Evolutionary conservation across 1,140 invertebrate species (phyloP), one percentile per base, ranked within the genome.

Genomic region (Leptinotarsa texana): DNA sequence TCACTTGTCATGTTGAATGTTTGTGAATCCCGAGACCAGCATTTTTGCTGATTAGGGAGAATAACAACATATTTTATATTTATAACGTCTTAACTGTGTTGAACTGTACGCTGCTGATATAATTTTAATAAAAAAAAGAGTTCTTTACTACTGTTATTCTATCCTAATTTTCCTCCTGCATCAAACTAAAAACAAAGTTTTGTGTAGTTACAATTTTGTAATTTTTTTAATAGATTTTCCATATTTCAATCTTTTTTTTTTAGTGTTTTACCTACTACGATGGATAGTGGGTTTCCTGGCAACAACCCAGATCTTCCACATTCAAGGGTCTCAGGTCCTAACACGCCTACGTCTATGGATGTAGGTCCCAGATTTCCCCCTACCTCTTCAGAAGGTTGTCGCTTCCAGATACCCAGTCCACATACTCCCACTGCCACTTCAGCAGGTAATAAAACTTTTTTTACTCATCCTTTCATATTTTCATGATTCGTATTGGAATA

Each of bases 321-420:
- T 71, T 80, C 79, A 74, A 79, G 84, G 66, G 80, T 87, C 51
- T 87, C 86, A 63, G 86, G 85, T 57, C 83, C 87, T 51, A 87
- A 86, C 77, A 86, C 86, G 15, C 86, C 87, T 66, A 86, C 86
- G 42, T 86, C 86, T 24, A 81, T 84, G 74, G 86, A 85, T 79
- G 80, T 83, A 33, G 79, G 81, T 57, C 81, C 82, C 24, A 78
- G 86, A 24, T 87, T 84, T 81, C 83, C 86, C n/a, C 80, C 84
- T 33, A 85, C 84, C 27, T 81, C 80, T 57, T 81, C 81, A 24
- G 85, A 86, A 73, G 82, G 84, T 24, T 86, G 82, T 72, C 77
- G 85, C 62, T 88, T 87, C 80, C 84, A 86, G 68, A 85, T 86
- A 66, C 85, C 86, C 42, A 88, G 87, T 80, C 87, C 86, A 11